phyloP scores from a whole-genome alignment of 2,797 vertebrate genomes.

The Clamator glandarius region DNA sequence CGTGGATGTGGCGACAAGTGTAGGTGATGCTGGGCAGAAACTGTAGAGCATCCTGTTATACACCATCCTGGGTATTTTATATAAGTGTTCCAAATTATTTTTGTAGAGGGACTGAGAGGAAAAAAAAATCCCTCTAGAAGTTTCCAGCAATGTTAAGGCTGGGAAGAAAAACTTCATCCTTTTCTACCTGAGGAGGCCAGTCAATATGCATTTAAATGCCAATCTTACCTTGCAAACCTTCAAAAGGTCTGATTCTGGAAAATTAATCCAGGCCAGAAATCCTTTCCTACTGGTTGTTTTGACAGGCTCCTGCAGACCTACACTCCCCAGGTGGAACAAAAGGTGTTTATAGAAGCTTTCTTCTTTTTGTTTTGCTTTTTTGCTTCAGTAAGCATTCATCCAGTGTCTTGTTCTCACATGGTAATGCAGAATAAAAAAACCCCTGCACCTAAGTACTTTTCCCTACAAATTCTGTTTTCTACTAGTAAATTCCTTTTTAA shows the following conservation, averaged over 20 bases:
- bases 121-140: not conserved
- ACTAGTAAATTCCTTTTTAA: not conserved
- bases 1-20: accelerated
- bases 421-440: not conserved
- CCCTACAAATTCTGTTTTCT: not conserved
- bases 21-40: not conserved
- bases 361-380: not conserved
- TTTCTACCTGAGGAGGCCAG: not conserved
- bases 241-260: not conserved
- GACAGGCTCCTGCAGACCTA: not conserved
- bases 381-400: not conserved
- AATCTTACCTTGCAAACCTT: not conserved
- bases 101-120: not conserved
- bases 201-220: not conserved
- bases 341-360: not conserved
- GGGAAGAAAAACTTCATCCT: not conserved
- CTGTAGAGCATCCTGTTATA: not conserved
- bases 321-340: not conserved
- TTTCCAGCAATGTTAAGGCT: accelerated
- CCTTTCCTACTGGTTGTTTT: not conserved
- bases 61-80: not conserved
- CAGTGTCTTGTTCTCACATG: not conserved
- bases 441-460: not conserved
- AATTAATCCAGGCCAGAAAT: not conserved
- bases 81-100: not conserved